Evolutionary conservation across 2,888 invertebrate species (phyloP), one percentile per base, ranked within the genome.

Genomic region (Parochlus steinenii): DNA sequence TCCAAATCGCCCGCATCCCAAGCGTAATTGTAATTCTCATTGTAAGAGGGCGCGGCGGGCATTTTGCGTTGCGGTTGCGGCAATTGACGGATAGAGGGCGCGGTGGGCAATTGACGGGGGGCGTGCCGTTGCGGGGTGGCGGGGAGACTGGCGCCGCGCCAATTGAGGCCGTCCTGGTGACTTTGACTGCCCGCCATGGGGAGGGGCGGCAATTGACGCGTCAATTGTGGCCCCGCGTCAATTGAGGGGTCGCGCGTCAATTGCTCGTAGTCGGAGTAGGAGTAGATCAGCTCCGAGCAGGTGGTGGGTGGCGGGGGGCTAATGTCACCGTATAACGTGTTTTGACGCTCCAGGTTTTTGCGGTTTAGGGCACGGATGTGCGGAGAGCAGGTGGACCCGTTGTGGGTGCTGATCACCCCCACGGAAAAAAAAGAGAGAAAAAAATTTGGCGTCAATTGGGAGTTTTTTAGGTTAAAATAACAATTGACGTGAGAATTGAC

Each of bases 341-440:
- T 73, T 59, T 83, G 83, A 48, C 82, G 66, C 56, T 82, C 83
- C 49, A 83, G 62, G 56, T 81, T 81, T 53, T 52, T 52, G 55
- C 34, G 33, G 47, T 40, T 45, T 43, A 49, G 41, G 49, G 48
- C 11, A 45, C 43, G 5, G 43, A 41, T 25, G n/a, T n/a, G n/a
- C n/a, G n/a, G n/a, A n/a, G n/a, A n/a, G n/a, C n/a, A n/a, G n/a
- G n/a, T n/a, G 46, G 41, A 37, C 50, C 49, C 36, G 52, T 54
- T 22, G 48, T 47, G 7, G 53, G 50, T 45, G 51, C 56, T 27
- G 52, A 54, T 17, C 46, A n/a, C n/a, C n/a, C n/a, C n/a, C n/a
- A n/a, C n/a, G n/a, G n/a, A n/a, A n/a, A n/a, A n/a, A n/a, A n/a
- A n/a, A n/a, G n/a, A n/a, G n/a, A n/a, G n/a, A n/a, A n/a, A n/a